These are phyloP conservation scores for Neolamprologus kungweensis DNA, from an alignment of 2,113 vertebrate species.

Conservation along the genomic window DNA sequence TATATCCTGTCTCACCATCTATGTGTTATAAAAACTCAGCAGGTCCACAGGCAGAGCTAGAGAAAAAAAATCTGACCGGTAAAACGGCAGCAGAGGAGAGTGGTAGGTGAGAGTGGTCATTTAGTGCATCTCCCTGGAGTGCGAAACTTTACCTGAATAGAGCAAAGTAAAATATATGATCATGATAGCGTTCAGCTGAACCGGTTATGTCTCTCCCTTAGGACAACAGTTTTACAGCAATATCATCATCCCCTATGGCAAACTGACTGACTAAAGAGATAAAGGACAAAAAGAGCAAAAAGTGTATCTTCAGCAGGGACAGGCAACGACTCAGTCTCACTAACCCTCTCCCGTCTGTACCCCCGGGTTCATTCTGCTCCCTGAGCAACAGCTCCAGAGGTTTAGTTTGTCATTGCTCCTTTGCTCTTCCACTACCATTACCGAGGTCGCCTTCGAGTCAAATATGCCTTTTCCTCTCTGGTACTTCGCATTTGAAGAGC, in stretches of 20 bases:
- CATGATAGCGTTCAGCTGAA: not conserved
- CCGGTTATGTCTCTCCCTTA: not conserved
- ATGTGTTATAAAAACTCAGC: not conserved
- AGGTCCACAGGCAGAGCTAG: not conserved
- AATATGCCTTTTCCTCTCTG: not conserved
- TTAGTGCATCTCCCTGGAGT: constrained; percentile 9
- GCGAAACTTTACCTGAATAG: constrained; percentile 1
- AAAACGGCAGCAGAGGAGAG: not conserved
- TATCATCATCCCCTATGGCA: constrained; percentile 20
- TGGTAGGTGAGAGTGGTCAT: not conserved
- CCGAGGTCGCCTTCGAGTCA: not conserved
- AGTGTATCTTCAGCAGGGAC: constrained; percentile 21
- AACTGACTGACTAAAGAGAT: constrained; percentile 22
- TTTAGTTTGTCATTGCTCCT: not conserved
- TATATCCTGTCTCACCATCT: not conserved
- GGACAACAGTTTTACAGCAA: constrained; percentile 19
- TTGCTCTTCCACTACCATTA: not conserved
- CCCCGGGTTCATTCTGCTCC: not conserved
- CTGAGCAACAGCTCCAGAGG: not conserved
- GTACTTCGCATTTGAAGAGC: not conserved
- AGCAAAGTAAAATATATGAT: constrained; percentile 15
- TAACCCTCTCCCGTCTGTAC: not conserved
- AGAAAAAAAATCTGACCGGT: not conserved
- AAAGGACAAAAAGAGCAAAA: constrained; percentile 31
- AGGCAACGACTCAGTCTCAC: constrained; percentile 14